A percentile compares a stretch with the other conserved stretches of the same genome.
Evolutionary conservation across 2,888 invertebrate species (phyloP).

Genomic region (Spilarctia lutea): DNA sequence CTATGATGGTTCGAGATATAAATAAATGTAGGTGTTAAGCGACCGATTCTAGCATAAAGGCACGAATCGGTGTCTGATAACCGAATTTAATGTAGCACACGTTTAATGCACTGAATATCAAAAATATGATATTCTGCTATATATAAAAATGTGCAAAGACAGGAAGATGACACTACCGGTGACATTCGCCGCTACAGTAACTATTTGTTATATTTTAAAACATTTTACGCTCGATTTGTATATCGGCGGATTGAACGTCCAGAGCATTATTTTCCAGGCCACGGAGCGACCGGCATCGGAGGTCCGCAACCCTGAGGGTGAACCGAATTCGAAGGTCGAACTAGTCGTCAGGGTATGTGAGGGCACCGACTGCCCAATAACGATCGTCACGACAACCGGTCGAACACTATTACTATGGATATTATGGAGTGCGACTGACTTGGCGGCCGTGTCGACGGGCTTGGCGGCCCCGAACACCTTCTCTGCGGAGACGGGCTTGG

Average conservation of each 20-base stretch:
- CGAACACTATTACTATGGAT: too few species aligned
- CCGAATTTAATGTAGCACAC: conserved; percentile 51
- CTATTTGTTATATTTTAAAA: too few species aligned
- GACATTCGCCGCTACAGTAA: neutral
- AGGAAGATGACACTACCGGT: neutral
- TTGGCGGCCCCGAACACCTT: conserved; percentile 98
- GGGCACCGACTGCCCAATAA: too few species aligned
- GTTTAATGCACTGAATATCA: conserved; percentile 45
- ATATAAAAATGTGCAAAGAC: conserved; percentile 60
- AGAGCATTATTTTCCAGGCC: too few species aligned
- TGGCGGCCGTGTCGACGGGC: conserved; percentile 97
- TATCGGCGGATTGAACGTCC: too few species aligned
- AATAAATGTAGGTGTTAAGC: conserved; percentile 51
- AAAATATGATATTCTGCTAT: conserved; percentile 53
- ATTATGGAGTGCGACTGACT: conserved; percentile 70
- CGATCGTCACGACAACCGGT: too few species aligned
- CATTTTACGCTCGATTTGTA: too few species aligned
- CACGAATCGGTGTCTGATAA: conserved; percentile 55
- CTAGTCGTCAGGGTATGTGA: too few species aligned
- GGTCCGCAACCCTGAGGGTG: too few species aligned
- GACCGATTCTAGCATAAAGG: conserved; percentile 46
- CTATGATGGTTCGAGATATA: neutral
- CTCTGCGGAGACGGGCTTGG: conserved; percentile 87
- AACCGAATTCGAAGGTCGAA: too few species aligned
- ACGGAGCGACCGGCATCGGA: too few species aligned